Evolutionary conservation across 2,797 vertebrate species (phyloP).

Genomic region (Leptoclinus maculatus): DNA sequence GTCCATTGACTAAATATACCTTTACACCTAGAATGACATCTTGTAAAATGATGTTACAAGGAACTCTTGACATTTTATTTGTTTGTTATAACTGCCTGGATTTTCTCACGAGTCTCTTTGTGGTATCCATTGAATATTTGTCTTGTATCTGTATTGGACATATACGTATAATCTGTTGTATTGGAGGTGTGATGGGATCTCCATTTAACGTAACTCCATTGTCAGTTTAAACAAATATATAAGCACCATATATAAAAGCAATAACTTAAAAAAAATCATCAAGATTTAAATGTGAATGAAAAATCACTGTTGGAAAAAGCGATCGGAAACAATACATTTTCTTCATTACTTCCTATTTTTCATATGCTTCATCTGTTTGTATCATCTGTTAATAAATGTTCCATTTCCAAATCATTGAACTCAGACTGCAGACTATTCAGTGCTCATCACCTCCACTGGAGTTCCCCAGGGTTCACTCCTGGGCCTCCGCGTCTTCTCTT

Average conservation of each 20-base stretch:
- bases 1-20: not conserved
- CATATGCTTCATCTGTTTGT: not conserved
- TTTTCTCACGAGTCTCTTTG: slow-evolving; percentile 2
- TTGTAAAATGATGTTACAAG: no score
- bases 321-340: not conserved
- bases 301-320: not conserved
- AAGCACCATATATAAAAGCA: not conserved
- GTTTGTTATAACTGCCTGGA: not conserved
- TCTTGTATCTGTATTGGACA: not conserved
- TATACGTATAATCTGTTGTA: not conserved
- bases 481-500: slow-evolving; percentile 13
- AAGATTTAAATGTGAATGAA: not conserved
- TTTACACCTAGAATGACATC: not conserved
- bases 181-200: not conserved
- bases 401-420: slow-evolving; percentile 1
- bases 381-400: no score
- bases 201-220: not conserved
- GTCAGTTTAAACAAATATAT: no score
- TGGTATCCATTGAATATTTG: not conserved
- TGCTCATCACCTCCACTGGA: not conserved
- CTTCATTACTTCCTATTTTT: not conserved
- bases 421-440: not conserved
- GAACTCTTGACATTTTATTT: not conserved
- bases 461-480: slow-evolving; percentile 44
- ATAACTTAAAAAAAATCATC: not conserved